Base-by-base conservation (phyloP, 2,888 invertebrate genomes). In the Polyploca ridens region DNA sequence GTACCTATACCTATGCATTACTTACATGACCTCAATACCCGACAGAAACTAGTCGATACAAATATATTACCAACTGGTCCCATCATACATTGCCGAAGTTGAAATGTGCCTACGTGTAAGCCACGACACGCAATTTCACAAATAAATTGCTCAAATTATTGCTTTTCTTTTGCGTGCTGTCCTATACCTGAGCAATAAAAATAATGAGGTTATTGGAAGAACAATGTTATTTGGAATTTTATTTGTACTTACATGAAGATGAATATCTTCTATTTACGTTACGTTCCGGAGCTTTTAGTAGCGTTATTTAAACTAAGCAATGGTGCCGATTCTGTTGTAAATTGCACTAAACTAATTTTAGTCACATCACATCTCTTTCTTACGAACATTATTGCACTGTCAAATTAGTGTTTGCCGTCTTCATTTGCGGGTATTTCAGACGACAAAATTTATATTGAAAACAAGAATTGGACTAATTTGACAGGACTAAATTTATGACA, bases 121-220 rank as follows among this genome's bases (percentile, higher is more conserved):
- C 19, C 54, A 19, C 16, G 19, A 19, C 16, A 54, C 54, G 54
- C 16, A 54, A 49, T 54, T 54, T 54, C 7, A 54, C 54, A 10
- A 54, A 19, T 54, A 54, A 54, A 54, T 13, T 58, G 58, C 44
- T 58, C n/a, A 10, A 33, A 62, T 16, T 38, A 10, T 16, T 46
- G 54, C 54, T 54, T 54, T 54, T 10, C 16, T 54, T n/a, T 19
- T 54, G 54, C 54, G 54, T 54, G 49, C 46, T 38, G 41, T 41
- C 3, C n/a, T 46, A n/a, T 46, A 10, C 10, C 10, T 2, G 19
- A 54, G 10, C 54, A 54, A 54, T 19, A 54, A 54, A 54, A 54
- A 19, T 54, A 54, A 54, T 54, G 19, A 10, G 54, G 16, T 54
- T 46, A 46, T 19, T 54, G 16, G 49, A 19, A 54, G 10, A 19